Percentiles rank a stretch among this genome's conserved stretches.
phyloP scores from a whole-genome alignment of 2,888 invertebrate species.

The Cerastoderma edule region DNA sequence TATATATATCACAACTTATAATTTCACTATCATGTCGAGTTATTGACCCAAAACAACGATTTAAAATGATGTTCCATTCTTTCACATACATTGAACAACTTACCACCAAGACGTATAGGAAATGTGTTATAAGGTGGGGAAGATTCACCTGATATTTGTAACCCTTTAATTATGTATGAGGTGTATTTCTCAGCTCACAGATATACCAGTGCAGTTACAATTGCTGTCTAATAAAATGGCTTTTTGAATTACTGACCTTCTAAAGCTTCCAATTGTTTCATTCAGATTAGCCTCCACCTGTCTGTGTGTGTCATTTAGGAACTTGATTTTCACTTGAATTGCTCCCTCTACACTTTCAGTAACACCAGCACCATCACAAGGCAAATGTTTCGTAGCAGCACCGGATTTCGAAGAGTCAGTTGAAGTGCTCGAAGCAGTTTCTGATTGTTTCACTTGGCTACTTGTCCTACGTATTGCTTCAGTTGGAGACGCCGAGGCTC shows the following conservation, averaged over 20 bases:
- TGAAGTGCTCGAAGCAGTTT: background rate
- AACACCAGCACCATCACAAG: background rate
- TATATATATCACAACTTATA: too few species aligned
- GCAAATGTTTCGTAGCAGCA: background rate
- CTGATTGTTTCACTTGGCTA: background rate
- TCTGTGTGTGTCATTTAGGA: conserved; percentile 84
- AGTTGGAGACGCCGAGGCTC: background rate
- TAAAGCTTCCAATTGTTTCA: conserved; percentile 83
- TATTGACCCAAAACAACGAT: too few species aligned
- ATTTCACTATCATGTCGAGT: too few species aligned
- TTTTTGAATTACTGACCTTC: conserved; percentile 74
- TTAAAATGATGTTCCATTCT: too few species aligned
- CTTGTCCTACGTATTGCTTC: background rate
- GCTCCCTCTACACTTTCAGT: conserved; percentile 39
- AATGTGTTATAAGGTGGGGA: too few species aligned
- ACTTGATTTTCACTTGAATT: conserved; percentile 82
- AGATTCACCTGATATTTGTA: too few species aligned
- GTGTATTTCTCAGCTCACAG: too few species aligned
- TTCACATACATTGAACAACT: too few species aligned
- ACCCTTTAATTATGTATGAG: too few species aligned
- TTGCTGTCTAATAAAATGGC: too few species aligned
- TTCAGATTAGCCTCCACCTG: conserved; percentile 78
- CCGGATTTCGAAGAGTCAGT: background rate
- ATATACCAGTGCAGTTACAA: too few species aligned
- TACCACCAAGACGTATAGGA: too few species aligned